Evolutionary conservation across 2,797 vertebrate genomes (phyloP).

Genomic region (Lepidocolaptes lacrymiger): DNA sequence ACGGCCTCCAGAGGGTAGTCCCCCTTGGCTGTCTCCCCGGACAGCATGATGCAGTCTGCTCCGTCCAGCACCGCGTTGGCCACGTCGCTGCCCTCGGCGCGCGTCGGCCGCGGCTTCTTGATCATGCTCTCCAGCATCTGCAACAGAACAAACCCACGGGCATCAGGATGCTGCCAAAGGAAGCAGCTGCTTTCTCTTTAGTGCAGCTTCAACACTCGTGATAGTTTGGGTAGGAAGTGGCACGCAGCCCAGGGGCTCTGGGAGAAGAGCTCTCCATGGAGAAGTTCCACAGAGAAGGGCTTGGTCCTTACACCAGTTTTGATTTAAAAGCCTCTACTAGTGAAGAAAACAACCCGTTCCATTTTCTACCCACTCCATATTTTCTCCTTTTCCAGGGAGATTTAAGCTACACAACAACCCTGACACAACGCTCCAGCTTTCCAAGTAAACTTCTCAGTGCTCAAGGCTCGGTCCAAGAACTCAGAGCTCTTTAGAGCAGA

Average conservation of each 20-base stretch:
- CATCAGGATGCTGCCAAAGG: background rate
- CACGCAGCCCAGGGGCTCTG: background rate
- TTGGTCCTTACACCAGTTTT: background rate
- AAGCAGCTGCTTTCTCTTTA: background rate
- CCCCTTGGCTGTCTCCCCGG: constrained; percentile 95
- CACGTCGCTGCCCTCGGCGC: constrained; percentile 91
- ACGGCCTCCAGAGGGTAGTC: constrained; percentile 97
- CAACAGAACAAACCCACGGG: background rate
- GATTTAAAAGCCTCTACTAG: background rate
- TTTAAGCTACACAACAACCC: background rate
- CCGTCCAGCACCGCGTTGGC: constrained; percentile 84
- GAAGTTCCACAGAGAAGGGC: background rate
- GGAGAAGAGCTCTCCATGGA: background rate
- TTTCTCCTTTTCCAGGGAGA: background rate
- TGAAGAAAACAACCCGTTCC: background rate
- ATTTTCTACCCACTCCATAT: background rate
- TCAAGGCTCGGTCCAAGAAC: background rate
- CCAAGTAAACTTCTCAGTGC: background rate
- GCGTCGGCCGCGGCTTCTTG: constrained; percentile 94
- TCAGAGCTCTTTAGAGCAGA: background rate
- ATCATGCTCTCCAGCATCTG: constrained; percentile 99
- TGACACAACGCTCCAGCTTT: background rate
- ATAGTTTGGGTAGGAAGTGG: no score
- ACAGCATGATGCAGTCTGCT: constrained; percentile 93
- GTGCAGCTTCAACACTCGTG: accelerated